These are phyloP conservation scores for Opisthograptis luteolata DNA, from an alignment of 2,888 invertebrate genomes.

Conservation along the genomic window DNA sequence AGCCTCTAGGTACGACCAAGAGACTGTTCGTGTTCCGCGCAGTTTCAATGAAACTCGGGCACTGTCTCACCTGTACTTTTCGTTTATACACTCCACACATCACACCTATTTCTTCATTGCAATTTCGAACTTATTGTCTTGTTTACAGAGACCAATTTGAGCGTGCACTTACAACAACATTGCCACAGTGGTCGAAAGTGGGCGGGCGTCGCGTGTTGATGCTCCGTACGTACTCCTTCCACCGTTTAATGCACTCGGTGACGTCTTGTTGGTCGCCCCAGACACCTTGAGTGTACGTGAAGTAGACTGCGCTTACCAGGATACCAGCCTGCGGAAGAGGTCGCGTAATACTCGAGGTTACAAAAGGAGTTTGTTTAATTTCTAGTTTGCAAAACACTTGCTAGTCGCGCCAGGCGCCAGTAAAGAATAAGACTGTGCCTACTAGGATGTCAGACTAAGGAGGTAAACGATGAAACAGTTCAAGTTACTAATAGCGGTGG, in stretches of 20 bases:
- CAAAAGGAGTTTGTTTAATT: slow-evolving; percentile 41
- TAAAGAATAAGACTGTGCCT: slow-evolving; percentile 69
- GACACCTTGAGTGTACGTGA: slow-evolving; percentile 76
- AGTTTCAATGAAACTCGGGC: background rate
- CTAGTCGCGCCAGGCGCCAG: too few species aligned
- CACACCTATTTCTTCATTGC: background rate
- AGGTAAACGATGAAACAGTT: too few species aligned
- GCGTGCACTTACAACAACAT: slow-evolving; percentile 66
- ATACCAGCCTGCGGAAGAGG: slow-evolving; percentile 67
- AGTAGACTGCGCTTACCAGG: slow-evolving; percentile 73
- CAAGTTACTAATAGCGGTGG: too few species aligned
- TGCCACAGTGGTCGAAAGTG: slow-evolving; percentile 68
- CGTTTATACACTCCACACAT: slow-evolving; percentile 2
- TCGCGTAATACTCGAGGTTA: slow-evolving; percentile 43
- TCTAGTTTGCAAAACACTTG: too few species aligned
- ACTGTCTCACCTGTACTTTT: background rate
- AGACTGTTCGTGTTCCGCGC: too few species aligned
- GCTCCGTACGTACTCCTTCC: slow-evolving; percentile 74
- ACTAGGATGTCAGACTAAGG: slow-evolving; percentile 52
- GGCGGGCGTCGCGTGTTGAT: slow-evolving; percentile 74
- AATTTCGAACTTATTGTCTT: slow-evolving; percentile 4
- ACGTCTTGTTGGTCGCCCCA: slow-evolving; percentile 77
- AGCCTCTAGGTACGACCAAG: too few species aligned
- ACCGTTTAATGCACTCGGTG: slow-evolving; percentile 71
- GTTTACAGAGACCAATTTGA: background rate